A percentile compares a stretch with the other conserved stretches of the same genome.
Evolutionary conservation across 1,140 invertebrate genomes (phyloP).

Genomic region (Platyscapa corneri): DNA sequence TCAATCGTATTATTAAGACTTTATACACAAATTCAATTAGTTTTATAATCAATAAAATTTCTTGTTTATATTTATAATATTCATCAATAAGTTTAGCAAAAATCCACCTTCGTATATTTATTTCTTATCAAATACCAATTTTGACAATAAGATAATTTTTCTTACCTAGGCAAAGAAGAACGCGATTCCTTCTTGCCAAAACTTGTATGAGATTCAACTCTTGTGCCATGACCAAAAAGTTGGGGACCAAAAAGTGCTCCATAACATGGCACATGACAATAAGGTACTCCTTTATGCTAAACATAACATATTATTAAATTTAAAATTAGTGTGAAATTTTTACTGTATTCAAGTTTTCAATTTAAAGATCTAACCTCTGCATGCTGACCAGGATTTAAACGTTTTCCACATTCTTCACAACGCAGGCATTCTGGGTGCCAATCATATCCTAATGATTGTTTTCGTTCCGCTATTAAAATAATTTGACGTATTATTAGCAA

Average conservation of each 20-base stretch:
- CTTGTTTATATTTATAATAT: neutral
- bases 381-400: constrained; percentile 91
- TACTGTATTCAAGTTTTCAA: neutral
- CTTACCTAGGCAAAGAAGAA: constrained; percentile 69
- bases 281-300: constrained; percentile 92
- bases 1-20: too few species aligned
- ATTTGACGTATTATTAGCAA: constrained; percentile 35
- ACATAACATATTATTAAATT: constrained; percentile 24
- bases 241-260: constrained; percentile 90
- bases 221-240: constrained; percentile 89
- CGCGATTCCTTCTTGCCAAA: constrained; percentile 82
- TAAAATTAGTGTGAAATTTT: neutral
- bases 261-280: constrained; percentile 93
- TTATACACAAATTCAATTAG: too few species aligned
- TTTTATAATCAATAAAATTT: too few species aligned
- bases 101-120: neutral
- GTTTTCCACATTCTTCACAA: constrained; percentile 93
- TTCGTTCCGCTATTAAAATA: constrained; percentile 86
- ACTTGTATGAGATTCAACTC: constrained; percentile 89
- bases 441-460: constrained; percentile 92
- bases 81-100: neutral
- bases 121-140: neutral
- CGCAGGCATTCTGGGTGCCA: constrained; percentile 94
- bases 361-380: constrained; percentile 80
- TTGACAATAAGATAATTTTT: neutral